Evolutionary conservation across 2,888 invertebrate genomes (phyloP).

Genomic region (Pyrocoelia pectoralis): DNA sequence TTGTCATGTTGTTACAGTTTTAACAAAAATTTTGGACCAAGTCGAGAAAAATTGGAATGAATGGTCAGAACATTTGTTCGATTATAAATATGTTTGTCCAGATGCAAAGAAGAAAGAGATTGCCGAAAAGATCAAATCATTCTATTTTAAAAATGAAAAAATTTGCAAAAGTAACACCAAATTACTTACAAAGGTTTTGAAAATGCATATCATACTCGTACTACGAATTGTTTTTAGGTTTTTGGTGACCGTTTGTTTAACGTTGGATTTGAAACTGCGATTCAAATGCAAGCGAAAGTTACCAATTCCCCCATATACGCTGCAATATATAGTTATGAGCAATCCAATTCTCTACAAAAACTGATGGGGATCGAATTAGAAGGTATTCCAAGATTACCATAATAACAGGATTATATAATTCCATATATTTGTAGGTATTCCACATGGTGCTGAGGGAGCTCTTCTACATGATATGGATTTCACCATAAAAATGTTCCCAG

Average conservation of each 20-base stretch:
- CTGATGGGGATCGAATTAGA: neutral
- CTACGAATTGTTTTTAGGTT: conserved; percentile 57
- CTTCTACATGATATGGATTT: neutral
- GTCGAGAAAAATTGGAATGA: conserved; percentile 49
- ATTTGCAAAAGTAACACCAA: conserved; percentile 41
- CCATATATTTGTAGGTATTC: neutral
- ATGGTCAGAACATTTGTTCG: conserved; percentile 45
- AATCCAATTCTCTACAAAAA: conserved; percentile 47
- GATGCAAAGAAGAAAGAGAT: conserved; percentile 39
- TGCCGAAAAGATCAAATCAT: conserved; percentile 44
- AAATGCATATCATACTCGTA: neutral
- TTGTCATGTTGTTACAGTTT: neutral
- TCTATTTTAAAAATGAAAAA: conserved; percentile 46
- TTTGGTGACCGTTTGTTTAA: conserved; percentile 69
- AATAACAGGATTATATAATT: too few relatives aligned
- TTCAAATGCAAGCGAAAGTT: conserved; percentile 45
- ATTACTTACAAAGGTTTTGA: conserved; percentile 44
- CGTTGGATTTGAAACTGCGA: conserved; percentile 42
- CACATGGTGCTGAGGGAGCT: conserved; percentile 16
- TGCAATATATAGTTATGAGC: neutral
- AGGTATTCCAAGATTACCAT: too few relatives aligned
- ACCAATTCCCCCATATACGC: conserved; percentile 63
- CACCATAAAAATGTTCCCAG: too few relatives aligned
- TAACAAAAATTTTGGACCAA: conserved; percentile 49
- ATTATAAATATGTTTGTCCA: conserved; percentile 47